Percentiles rank a stretch among this genome's conserved stretches.
Conservation (phyloP, 2,797 vertebrate species). For the Girardinus metallicus region DNA sequence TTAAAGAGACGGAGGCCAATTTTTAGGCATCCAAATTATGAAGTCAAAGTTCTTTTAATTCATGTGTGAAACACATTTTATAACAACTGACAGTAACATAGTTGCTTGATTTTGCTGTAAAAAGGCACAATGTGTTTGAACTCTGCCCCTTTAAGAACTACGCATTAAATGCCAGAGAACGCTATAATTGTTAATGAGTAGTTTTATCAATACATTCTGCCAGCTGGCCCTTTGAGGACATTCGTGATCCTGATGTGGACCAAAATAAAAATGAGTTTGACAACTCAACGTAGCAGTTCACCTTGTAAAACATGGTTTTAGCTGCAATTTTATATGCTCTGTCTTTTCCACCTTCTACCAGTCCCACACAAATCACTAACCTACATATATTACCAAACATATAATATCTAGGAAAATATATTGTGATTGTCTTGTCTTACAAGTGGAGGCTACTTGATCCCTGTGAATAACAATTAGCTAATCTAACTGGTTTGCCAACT, state of each 20-base stretch:
- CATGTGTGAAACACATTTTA: no score
- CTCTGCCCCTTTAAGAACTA: neutral
- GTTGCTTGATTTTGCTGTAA: no score
- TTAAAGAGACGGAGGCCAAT: no score
- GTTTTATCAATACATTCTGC: neutral
- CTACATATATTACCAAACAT: neutral
- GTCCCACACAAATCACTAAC: no score
- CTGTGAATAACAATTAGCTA: neutral
- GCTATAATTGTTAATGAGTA: neutral
- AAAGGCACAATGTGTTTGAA: no score
- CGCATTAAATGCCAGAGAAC: neutral
- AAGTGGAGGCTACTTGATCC: neutral
- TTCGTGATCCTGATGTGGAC: neutral
- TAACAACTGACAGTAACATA: no score
- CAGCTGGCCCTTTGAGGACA: neutral
- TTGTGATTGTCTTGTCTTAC: neutral
- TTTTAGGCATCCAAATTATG: no score
- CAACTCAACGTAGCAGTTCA: neutral
- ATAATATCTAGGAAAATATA: neutral
- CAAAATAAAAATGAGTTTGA: neutral
- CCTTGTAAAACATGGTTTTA: neutral
- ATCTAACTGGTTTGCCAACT: slow-evolving; percentile 1
- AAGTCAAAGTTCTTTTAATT: no score
- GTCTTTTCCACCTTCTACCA: neutral
- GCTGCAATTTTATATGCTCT: neutral